A percentile compares a stretch with the other conserved stretches of the same genome.
These are phyloP conservation scores for Stichopus chloronotus DNA, from an alignment of 35 echinoderm and acorn worm genomes.

Conservation along the genomic window DNA sequence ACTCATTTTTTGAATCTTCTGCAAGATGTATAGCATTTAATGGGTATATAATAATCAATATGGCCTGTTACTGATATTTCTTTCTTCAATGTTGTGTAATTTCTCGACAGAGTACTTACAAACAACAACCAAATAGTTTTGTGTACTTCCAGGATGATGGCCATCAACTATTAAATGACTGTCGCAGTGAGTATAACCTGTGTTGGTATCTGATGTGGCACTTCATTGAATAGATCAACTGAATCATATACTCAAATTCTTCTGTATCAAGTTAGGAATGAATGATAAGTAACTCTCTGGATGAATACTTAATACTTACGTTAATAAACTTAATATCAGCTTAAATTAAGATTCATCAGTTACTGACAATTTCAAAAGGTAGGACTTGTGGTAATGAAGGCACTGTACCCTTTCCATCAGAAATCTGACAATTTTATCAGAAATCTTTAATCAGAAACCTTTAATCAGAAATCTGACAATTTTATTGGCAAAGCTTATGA, in stretches of 20 bases:
- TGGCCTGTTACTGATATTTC: too few species aligned
- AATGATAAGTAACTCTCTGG: not conserved
- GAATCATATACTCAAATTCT: not conserved
- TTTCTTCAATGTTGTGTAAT: not conserved
- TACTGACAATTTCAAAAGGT: too few species aligned
- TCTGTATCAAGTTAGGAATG: not conserved
- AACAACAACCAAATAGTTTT: slow-evolving; percentile 39
- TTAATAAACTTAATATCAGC: not conserved
- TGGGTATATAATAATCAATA: too few species aligned
- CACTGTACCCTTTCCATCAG: too few species aligned
- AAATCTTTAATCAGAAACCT: too few species aligned
- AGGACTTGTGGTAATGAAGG: too few species aligned
- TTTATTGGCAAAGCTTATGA: too few species aligned
- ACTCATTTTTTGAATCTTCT: too few species aligned
- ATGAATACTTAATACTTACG: not conserved
- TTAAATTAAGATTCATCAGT: not conserved
- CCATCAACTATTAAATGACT: slow-evolving; percentile 8
- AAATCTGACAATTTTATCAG: too few species aligned
- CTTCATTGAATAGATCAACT: not conserved
- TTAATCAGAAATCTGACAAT: too few species aligned
- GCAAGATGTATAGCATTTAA: too few species aligned
- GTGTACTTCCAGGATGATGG: not conserved
- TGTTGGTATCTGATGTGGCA: not conserved
- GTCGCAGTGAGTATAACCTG: slow-evolving; percentile 2
- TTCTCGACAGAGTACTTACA: slow-evolving; percentile 6